Base-by-base conservation (phyloP, 2,113 vertebrate genomes). In the Ceyx melanurus region DNA sequence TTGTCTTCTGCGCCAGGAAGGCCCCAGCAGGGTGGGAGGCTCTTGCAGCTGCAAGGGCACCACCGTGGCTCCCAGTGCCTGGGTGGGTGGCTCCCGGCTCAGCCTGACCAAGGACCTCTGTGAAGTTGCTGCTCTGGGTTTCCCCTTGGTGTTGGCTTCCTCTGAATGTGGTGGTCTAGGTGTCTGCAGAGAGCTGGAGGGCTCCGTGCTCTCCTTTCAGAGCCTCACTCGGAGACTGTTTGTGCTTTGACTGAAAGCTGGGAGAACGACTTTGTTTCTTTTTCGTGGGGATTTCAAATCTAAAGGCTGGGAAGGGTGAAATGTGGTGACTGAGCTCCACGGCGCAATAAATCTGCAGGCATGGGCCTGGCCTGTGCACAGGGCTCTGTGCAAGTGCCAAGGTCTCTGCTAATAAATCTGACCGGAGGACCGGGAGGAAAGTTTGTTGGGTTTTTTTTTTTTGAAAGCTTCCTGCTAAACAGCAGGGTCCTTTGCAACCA, bases 361-460 rank as follows among this genome's bases (percentile, higher is more conserved):
- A 0, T 46, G 75, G 84, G 54, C 50, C 86, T 91, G 81, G 91
- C 87, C 82, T 82, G 66, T 82, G 78, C 5, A 1, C 87, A 77
- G 91, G 51, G 80, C n/a, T 10, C 74, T 87, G 78, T 84, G 89
- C 74, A 23, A 82, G 83, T 48, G 87, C 94, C 94, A 94, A 94
- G 96, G 92, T 96, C 92, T 66, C 86, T 91, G 86, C 84, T 93
- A 93, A 95, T 95, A 96, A 95, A 94, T 95, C 91, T 92, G 72
- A 76, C 92, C 48, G 82, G n/a, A 89, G 64, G 64, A 67, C 72
- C 53, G 46, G 71, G 58, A 79, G 82, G 88, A 92, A 84, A 60
- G 31, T 58, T 48, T 48, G 64, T 21, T 37, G 43, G 48, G 56
- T 21, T 25, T 48, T 25, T 46, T 25, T 46, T 25, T 48, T 48